phyloP scores from a whole-genome alignment of 2,797 vertebrate genomes.

The Diplodus puntazzo region DNA sequence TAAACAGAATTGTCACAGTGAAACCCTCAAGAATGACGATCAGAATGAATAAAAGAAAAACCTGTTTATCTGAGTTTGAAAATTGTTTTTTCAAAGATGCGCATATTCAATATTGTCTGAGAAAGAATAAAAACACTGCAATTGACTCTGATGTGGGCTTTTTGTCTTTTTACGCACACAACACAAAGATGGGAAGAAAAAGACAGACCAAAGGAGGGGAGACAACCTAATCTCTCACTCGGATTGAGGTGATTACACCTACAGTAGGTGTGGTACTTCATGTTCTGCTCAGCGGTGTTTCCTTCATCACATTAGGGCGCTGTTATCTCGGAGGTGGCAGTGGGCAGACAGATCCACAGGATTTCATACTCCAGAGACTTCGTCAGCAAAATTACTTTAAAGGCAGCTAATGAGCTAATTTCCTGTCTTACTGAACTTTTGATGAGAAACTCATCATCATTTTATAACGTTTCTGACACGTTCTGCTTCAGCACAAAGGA shows the following conservation, averaged over 20 bases:
- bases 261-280: no score
- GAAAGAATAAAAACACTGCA: conserved; percentile 14
- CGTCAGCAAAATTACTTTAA: no score
- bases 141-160: not conserved
- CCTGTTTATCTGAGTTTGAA: not conserved
- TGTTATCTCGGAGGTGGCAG: not conserved
- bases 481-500: not conserved
- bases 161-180: not conserved
- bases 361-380: not conserved
- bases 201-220: not conserved
- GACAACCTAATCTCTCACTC: not conserved
- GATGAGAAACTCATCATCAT: not conserved
- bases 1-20: not conserved
- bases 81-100: not conserved
- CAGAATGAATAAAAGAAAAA: not conserved
- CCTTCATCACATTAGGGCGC: no score
- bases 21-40: no score
- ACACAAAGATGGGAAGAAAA: not conserved
- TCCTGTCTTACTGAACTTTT: not conserved
- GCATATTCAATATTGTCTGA: not conserved
- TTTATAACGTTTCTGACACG: not conserved
- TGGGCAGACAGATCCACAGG: not conserved
- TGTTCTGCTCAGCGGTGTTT: no score
- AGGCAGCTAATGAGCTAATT: no score
- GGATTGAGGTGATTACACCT: no score